A percentile compares a stretch with the other conserved stretches of the same genome.
Evolutionary conservation across 2,113 vertebrate genomes (phyloP).

Genomic region (Cochlearius cochlearius): DNA sequence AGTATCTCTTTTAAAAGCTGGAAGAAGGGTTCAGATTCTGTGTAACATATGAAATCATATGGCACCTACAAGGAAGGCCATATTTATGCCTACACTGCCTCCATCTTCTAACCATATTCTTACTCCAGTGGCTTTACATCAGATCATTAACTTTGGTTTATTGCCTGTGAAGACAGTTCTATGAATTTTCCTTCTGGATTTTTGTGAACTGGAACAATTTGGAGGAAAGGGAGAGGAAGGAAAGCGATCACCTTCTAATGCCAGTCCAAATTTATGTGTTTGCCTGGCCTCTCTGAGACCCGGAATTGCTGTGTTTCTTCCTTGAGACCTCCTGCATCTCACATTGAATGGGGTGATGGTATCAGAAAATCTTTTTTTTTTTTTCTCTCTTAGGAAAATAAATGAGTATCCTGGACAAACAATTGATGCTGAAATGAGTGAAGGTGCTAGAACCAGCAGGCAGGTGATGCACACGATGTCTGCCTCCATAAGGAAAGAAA

Average conservation of each 20-base stretch:
- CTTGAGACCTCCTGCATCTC: background rate
- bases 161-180: conserved; percentile 6
- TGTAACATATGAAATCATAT: background rate
- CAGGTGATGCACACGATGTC: background rate
- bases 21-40: background rate
- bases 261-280: background rate
- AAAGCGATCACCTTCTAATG: background rate
- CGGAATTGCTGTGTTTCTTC: background rate
- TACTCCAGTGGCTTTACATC: conserved; percentile 19
- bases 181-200: background rate
- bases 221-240: background rate
- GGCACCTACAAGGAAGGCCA: background rate
- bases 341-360: background rate
- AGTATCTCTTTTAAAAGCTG: background rate
- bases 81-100: conserved; percentile 12
- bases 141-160: conserved; percentile 48
- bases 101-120: background rate
- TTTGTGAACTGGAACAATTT: background rate
- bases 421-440: background rate
- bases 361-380: background rate
- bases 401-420: background rate
- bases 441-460: background rate
- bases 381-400: background rate
- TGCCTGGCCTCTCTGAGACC: background rate
- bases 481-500: background rate